Percentiles rank a stretch among this genome's conserved stretches.
These are phyloP conservation scores for Cheumatopsyche charites DNA, from an alignment of 1,140 invertebrate genomes.

Conservation along the genomic window DNA sequence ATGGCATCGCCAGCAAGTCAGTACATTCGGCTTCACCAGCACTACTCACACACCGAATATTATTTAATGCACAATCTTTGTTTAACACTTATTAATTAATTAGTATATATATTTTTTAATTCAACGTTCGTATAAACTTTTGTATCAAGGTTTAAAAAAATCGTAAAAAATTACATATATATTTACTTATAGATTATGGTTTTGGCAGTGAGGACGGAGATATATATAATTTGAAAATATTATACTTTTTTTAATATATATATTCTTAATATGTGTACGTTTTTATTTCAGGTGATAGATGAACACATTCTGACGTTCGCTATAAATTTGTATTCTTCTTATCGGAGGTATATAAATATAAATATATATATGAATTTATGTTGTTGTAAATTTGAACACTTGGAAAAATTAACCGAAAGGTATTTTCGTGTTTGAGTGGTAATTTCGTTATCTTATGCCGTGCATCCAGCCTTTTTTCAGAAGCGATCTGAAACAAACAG, in stretches of 20 bases:
- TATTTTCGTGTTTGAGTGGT: not conserved
- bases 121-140: too few relatives aligned
- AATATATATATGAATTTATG: slow-evolving; percentile 20
- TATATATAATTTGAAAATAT: slow-evolving; percentile 29
- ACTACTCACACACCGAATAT: too few relatives aligned
- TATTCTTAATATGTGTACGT: slow-evolving; percentile 33
- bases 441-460: slow-evolving; percentile 60
- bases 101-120: too few relatives aligned
- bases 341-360: slow-evolving; percentile 5
- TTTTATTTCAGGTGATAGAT: slow-evolving; percentile 43
- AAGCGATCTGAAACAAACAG: slow-evolving; percentile 57
- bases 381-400: slow-evolving; percentile 47
- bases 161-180: slow-evolving; percentile 12
- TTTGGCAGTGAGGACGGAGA: slow-evolving; percentile 44
- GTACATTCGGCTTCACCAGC: slow-evolving; percentile 66
- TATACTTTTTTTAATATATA: slow-evolving; percentile 22
- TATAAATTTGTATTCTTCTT: slow-evolving; percentile 13
- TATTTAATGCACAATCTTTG: too few relatives aligned
- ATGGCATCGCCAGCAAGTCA: slow-evolving; percentile 82
- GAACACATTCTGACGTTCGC: slow-evolving; percentile 45
- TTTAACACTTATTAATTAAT: too few relatives aligned
- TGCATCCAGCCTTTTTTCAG: slow-evolving; percentile 56
- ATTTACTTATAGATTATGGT: slow-evolving; percentile 26
- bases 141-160: slow-evolving; percentile 16
- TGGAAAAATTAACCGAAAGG: slow-evolving; percentile 12